phyloP scores from a whole-genome alignment of 2,113 vertebrate genomes.

The Piprites chloris region DNA sequence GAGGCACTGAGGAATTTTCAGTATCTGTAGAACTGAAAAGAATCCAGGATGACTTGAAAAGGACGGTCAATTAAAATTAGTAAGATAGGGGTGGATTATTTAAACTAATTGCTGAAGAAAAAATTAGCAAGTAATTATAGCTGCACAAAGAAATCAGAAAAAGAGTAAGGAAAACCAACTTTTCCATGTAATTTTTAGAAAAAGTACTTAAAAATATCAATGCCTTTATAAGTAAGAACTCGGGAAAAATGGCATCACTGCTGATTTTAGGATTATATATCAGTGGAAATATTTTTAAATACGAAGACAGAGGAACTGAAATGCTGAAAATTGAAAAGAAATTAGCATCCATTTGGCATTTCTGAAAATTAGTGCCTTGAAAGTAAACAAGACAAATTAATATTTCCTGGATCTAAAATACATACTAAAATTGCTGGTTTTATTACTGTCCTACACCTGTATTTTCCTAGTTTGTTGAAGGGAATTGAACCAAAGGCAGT shows the following conservation, averaged over 20 bases:
- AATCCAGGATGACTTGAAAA: conserved; percentile 42
- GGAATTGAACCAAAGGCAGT: neutral
- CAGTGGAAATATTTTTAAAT: neutral
- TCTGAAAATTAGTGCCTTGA: neutral
- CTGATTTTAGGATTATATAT: neutral
- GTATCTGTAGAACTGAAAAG: conserved; percentile 44
- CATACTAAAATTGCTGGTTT: neutral
- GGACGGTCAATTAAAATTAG: neutral
- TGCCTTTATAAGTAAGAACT: neutral
- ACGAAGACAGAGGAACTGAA: neutral
- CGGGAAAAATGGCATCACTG: neutral
- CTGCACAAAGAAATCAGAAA: neutral
- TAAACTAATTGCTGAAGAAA: neutral
- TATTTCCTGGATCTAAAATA: neutral
- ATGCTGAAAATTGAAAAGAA: neutral
- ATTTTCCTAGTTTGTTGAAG: neutral
- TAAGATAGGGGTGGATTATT: neutral
- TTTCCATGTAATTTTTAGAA: neutral
- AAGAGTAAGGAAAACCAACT: neutral
- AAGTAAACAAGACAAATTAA: neutral
- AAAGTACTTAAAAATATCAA: neutral
- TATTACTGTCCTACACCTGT: neutral
- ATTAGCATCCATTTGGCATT: neutral
- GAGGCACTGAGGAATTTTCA: conserved; percentile 54
- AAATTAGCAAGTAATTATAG: neutral